phyloP scores from a whole-genome alignment of 2,113 vertebrate genomes.

The Menidia beryllina region DNA sequence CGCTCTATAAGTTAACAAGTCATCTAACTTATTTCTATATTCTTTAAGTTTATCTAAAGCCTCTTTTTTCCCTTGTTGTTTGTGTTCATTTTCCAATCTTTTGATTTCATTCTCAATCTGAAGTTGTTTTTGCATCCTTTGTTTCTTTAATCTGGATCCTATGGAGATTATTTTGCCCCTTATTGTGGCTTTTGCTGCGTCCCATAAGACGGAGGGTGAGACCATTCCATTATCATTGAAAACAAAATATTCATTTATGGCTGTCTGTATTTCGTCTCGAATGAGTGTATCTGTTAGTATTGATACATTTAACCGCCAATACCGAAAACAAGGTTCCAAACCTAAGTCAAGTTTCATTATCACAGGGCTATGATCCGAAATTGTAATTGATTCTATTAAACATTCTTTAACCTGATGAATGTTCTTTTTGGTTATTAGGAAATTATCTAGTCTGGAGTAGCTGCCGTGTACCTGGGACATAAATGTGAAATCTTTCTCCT shows the following conservation, averaged over 20 bases:
- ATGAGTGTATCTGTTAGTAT: too few species aligned
- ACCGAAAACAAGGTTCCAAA: too few species aligned
- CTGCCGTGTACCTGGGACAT: neutral
- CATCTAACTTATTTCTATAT: neutral
- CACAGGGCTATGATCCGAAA: too few species aligned
- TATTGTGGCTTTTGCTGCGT: neutral
- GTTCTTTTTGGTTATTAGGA: too few species aligned
- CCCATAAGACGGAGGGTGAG: neutral
- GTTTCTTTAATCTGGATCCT: neutral
- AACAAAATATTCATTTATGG: neutral
- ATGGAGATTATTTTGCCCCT: neutral
- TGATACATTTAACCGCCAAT: too few species aligned
- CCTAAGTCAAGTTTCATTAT: too few species aligned
- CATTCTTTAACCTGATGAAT: too few species aligned
- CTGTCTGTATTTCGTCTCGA: neutral
- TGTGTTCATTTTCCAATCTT: neutral
- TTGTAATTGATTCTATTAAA: too few species aligned
- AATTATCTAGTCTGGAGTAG: too few species aligned
- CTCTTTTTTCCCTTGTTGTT: neutral
- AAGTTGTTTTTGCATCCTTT: too few species aligned
- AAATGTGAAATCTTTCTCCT: neutral
- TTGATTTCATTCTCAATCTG: neutral
- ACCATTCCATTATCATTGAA: neutral
- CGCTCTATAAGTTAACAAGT: neutral
- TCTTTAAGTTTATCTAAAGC: neutral